These are phyloP conservation scores for Scaptomyza polygonia DNA, from an alignment of 2,888 invertebrate species.

Conservation along the genomic window DNA sequence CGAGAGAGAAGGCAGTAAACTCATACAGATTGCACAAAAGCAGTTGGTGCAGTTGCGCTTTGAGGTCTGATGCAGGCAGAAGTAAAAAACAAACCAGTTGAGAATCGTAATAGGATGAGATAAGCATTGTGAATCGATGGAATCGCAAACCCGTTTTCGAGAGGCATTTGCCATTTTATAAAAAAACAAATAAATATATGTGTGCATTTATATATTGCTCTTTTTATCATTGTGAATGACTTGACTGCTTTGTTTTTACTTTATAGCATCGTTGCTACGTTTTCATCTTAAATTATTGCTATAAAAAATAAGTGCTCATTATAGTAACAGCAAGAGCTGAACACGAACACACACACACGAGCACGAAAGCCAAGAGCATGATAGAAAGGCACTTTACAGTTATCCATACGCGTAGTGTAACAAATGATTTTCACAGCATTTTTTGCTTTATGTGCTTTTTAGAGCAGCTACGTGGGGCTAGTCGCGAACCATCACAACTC, in stretches of 20 bases:
- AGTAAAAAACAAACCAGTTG: conserved; percentile 13
- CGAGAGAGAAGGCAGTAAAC: too few relatives aligned
- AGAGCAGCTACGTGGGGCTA: conserved; percentile 63
- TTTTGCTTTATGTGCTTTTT: conserved; percentile 76
- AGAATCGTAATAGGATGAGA: conserved; percentile 15
- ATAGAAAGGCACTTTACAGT: conserved; percentile 68
- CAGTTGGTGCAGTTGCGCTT: conserved; percentile 34
- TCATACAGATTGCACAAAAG: conserved; percentile 31
- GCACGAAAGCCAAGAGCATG: too few relatives aligned
- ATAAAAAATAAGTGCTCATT: conserved; percentile 79
- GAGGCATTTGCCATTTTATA: conserved; percentile 56
- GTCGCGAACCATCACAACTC: conserved; percentile 59
- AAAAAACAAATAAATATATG: conserved; percentile 38
- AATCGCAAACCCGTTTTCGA: conserved; percentile 66
- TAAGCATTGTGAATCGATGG: conserved; percentile 2
- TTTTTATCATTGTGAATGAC: conserved; percentile 36
- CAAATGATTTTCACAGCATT: conserved; percentile 79
- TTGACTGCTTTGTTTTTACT: conserved; percentile 67
- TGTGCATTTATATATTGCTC: not conserved
- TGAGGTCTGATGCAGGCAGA: conserved; percentile 43
- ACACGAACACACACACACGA: conserved; percentile 18
- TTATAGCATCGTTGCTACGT: conserved; percentile 66
- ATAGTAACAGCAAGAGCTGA: conserved; percentile 62
- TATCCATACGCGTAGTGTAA: conserved; percentile 79
- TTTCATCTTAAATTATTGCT: conserved; percentile 79